Percentiles rank a stretch among this genome's conserved stretches.
Evolutionary conservation across 2,797 vertebrate species (phyloP).

Genomic region (Microhierax caerulescens): DNA sequence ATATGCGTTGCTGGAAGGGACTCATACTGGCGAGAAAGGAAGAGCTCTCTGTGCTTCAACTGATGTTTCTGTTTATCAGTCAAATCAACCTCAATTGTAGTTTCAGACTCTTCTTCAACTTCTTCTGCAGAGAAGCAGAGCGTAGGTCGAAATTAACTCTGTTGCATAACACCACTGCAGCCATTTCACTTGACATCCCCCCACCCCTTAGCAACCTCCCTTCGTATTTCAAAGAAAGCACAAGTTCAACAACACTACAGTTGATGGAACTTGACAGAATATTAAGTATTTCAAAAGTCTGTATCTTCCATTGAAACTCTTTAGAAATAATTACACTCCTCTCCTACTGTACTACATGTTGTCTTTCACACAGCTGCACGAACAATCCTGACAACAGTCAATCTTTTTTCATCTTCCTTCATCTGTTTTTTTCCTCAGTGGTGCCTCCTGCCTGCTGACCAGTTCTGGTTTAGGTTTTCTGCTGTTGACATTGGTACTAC

Average conservation of each 20-base stretch:
- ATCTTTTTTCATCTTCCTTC: not conserved
- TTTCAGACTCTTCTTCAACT: constrained; percentile 94
- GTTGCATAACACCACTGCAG: constrained; percentile 42
- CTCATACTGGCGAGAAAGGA: constrained; percentile 94
- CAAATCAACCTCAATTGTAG: constrained; percentile 85
- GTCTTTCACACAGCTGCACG: not conserved
- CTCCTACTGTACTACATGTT: not conserved
- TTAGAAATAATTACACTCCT: not conserved
- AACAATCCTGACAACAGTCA: not conserved
- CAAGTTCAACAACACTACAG: constrained; percentile 6
- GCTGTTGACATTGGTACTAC: not conserved
- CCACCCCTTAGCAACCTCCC: constrained; percentile 1
- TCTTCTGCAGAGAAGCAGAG: constrained; percentile 84
- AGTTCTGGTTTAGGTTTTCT: not conserved
- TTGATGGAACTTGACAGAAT: constrained; percentile 50
- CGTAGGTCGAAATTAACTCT: constrained; percentile 54
- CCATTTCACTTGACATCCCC: not conserved
- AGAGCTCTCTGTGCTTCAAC: constrained; percentile 94
- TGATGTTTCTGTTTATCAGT: constrained; percentile 98
- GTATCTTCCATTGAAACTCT: not conserved
- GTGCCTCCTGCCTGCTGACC: not conserved
- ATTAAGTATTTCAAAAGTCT: constrained; percentile 20
- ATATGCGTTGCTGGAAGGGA: constrained; percentile 95
- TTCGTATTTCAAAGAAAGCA: constrained; percentile 13
- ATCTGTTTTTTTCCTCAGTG: not conserved